phyloP scores from a whole-genome alignment of 2,888 invertebrate genomes.

The Zygothrica quintamaculata region DNA sequence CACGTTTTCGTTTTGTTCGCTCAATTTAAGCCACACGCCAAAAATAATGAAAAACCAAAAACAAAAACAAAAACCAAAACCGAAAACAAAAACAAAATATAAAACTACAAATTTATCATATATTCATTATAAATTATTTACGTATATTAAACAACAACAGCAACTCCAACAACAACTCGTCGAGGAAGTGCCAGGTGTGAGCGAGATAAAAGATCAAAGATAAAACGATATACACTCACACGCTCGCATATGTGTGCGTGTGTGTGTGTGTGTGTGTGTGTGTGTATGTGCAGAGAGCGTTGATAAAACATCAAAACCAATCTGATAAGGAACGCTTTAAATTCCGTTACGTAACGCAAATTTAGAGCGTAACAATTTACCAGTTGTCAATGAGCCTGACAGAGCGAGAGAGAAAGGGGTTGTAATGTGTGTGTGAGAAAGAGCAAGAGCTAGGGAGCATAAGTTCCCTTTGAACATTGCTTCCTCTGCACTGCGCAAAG shows the following conservation, averaged over 20 bases:
- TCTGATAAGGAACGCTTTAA: constrained; percentile 84
- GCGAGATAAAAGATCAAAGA: constrained; percentile 25
- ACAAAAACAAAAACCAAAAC: constrained; percentile 16
- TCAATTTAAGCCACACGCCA: constrained; percentile 59
- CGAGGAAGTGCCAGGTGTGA: constrained; percentile 21
- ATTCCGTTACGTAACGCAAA: constrained; percentile 84
- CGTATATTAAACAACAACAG: constrained; percentile 69
- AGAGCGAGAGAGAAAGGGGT: constrained; percentile 23
- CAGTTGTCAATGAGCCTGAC: constrained; percentile 25
- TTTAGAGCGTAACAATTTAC: constrained; percentile 81
- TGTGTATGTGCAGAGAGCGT: constrained; percentile 60
- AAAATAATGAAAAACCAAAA: constrained; percentile 34
- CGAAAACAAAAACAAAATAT: constrained; percentile 15
- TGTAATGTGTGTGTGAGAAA: background rate
- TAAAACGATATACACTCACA: constrained; percentile 33
- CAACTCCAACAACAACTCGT: constrained; percentile 21
- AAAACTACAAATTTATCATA: constrained; percentile 60
- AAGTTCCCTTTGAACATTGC: constrained; percentile 32
- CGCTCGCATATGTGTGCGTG: constrained; percentile 17
- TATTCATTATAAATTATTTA: constrained; percentile 77
- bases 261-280: constrained; percentile 20
- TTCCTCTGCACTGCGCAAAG: constrained; percentile 35
- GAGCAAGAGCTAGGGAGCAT: no score
- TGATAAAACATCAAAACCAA: constrained; percentile 81
- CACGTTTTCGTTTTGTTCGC: constrained; percentile 66